Conservation (phyloP, 2,888 invertebrate genomes). For the Alcis repandata region DNA sequence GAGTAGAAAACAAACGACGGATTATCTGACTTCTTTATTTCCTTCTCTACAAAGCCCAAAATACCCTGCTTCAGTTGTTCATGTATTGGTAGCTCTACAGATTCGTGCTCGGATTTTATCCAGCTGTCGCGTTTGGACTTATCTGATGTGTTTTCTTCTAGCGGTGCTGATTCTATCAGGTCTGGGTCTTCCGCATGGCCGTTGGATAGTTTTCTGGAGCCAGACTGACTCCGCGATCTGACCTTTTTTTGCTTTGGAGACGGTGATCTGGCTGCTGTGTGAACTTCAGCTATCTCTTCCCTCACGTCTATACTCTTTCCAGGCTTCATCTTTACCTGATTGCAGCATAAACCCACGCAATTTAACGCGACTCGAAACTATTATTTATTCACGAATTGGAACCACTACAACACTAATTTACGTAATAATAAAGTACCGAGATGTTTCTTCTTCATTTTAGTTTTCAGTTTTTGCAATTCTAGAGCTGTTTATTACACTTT, state of each 20-base stretch:
- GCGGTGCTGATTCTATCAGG: slow-evolving; percentile 48
- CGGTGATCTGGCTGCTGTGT: slow-evolving; percentile 74
- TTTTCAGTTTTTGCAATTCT: slow-evolving; percentile 24
- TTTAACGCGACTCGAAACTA: slow-evolving; percentile 32
- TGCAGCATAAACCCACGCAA: slow-evolving; percentile 52
- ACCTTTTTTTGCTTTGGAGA: slow-evolving; percentile 74
- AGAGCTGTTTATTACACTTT: neutral
- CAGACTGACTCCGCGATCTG: slow-evolving; percentile 71
- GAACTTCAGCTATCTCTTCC: slow-evolving; percentile 81
- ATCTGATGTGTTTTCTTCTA: slow-evolving; percentile 61
- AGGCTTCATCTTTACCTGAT: slow-evolving; percentile 70
- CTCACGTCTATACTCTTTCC: slow-evolving; percentile 72
- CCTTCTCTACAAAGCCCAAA: slow-evolving; percentile 82
- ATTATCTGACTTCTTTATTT: slow-evolving; percentile 82
- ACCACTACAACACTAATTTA: slow-evolving; percentile 7
- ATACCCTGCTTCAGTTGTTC: slow-evolving; percentile 84
- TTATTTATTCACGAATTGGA: slow-evolving; percentile 27
- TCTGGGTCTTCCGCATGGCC: slow-evolving; percentile 65
- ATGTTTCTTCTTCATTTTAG: slow-evolving; percentile 22
- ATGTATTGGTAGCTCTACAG: slow-evolving; percentile 87
- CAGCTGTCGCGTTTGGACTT: slow-evolving; percentile 79
- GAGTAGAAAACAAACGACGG: slow-evolving; percentile 83
- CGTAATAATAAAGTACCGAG: neutral
- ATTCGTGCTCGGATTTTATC: slow-evolving; percentile 84
- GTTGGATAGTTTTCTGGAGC: slow-evolving; percentile 76